Evolutionary conservation across 2,888 invertebrate genomes (phyloP).

Genomic region (Oscheius onirici): DNA sequence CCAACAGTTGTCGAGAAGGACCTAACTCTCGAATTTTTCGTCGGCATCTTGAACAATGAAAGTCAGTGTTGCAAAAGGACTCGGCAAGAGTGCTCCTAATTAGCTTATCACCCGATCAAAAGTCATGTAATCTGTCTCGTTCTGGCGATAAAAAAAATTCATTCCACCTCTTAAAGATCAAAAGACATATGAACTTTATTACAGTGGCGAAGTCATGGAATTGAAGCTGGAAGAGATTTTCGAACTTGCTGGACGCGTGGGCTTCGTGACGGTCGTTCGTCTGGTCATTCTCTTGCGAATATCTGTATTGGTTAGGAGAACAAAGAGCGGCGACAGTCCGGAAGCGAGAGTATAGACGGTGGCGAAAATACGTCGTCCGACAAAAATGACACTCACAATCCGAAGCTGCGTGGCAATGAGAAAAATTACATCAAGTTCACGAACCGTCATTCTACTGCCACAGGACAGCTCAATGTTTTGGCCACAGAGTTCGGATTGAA

Average conservation of each 20-base stretch:
- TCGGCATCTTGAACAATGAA: no score
- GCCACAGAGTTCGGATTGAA: no score
- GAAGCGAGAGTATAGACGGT: conserved; percentile 4
- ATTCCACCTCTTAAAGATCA: background rate
- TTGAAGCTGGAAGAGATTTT: background rate
- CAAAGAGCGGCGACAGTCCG: conserved; percentile 9
- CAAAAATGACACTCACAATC: background rate
- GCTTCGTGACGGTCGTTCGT: background rate
- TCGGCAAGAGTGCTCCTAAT: no score
- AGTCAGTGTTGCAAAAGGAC: no score
- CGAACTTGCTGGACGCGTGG: background rate
- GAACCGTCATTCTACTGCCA: no score
- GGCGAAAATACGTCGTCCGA: background rate
- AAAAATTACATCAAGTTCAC: no score
- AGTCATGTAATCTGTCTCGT: background rate
- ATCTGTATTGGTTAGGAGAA: conserved; percentile 3
- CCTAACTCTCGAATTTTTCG: no score
- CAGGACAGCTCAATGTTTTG: no score
- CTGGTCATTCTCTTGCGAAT: background rate
- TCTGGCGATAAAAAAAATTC: background rate
- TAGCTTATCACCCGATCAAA: no score
- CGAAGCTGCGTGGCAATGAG: no score
- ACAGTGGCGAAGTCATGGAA: background rate
- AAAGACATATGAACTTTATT: background rate
- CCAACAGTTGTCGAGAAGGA: no score